phyloP scores from a whole-genome alignment of 2,113 vertebrate genomes.

The Rhodinocichla rosea region DNA sequence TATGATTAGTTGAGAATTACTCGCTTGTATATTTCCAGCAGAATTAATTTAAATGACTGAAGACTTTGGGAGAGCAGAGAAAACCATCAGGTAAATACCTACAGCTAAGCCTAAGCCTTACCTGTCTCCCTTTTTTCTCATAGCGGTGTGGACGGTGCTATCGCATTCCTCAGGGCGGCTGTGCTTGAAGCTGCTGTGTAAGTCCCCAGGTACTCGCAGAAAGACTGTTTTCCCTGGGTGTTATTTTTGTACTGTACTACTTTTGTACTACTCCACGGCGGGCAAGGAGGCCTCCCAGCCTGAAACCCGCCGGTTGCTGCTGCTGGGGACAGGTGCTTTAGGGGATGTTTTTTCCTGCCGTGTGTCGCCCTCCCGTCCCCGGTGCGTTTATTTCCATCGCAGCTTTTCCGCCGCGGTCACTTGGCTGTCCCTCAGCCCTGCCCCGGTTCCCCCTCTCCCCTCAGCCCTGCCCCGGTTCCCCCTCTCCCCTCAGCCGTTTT shows the following conservation, averaged over 20 bases:
- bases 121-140: background rate
- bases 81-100: background rate
- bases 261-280: no score
- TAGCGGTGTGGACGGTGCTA: background rate
- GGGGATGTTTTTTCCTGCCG: background rate
- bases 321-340: background rate
- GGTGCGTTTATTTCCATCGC: no score
- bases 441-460: no score
- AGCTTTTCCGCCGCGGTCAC: fast-evolving
- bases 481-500: no score
- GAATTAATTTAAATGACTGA: background rate
- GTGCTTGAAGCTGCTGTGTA: background rate
- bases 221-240: background rate
- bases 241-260: background rate
- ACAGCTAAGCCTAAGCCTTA: background rate
- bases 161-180: background rate
- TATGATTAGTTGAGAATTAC: background rate
- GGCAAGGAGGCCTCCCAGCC: background rate
- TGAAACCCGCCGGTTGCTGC: background rate
- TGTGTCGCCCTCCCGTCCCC: background rate
- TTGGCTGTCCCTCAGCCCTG: background rate
- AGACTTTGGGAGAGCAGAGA: background rate
- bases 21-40: background rate
- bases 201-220: background rate
- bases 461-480: no score